Conservation (phyloP, 2,888 invertebrate genomes). For the Slavum lentiscoides region DNA sequence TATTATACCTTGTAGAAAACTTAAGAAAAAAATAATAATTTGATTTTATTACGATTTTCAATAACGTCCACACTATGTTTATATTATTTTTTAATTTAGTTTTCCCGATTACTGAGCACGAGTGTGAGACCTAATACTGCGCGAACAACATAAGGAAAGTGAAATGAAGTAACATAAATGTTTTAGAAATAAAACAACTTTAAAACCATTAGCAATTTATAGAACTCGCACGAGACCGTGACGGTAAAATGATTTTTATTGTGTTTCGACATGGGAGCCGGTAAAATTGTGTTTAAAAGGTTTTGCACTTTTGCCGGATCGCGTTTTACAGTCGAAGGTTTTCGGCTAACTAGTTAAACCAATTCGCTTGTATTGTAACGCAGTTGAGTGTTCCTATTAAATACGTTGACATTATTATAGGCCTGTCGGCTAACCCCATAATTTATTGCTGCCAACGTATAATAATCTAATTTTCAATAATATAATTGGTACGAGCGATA, state of each 20-base stretch:
- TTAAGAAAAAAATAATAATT: no score
- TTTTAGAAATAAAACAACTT: neutral
- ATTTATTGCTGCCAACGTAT: no score
- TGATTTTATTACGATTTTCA: no score
- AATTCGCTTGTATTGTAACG: neutral
- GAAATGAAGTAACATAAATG: neutral
- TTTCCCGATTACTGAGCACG: neutral
- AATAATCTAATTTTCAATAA: no score
- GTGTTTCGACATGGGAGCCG: neutral
- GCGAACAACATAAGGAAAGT: neutral
- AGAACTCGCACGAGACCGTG: neutral
- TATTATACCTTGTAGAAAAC: no score
- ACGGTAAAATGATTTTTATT: neutral
- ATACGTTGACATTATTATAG: no score
- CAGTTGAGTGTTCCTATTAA: no score
- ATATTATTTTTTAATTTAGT: no score
- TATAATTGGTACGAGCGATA: no score
- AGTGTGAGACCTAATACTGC: neutral
- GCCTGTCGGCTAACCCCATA: no score
- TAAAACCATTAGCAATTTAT: no score
- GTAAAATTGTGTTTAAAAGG: neutral
- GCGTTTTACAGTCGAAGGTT: neutral
- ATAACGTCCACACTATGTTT: no score
- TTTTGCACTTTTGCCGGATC: neutral
- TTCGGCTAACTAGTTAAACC: constrained; percentile 10